Base-by-base conservation (phyloP, 2,888 invertebrate genomes). In the Crematogaster levior region DNA sequence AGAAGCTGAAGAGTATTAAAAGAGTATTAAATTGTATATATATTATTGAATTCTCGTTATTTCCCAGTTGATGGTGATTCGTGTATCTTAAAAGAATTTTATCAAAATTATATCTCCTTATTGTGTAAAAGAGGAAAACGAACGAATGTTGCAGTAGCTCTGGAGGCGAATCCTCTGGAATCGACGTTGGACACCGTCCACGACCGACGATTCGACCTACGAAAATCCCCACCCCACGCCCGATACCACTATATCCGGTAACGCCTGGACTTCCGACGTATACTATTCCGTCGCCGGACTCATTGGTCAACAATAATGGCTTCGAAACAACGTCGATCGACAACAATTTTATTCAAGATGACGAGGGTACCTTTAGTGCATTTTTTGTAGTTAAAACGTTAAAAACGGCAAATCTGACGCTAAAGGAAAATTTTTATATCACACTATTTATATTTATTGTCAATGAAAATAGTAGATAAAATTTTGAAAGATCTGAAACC, bases 171-270 rank as follows among this genome's bases (percentile, higher is more conserved):
- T 15, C 95, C 90, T 95, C 90, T 95, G 92, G 95, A 4, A 92
- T 94, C n/a, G 92, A 94, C 66, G 30, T 43, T 18, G 70, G 12
- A 24, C 80, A 84, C n/a, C 43, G 81, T 24, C 40, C 80, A 30
- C 80, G 91, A 95, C 96, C 90, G 95, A 95, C 91, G 18, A 83
- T 74, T 68, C 90, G 91, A 27, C 93, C 93, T 46, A 90, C 91
- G n/a, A 92, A 90, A 46, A 89, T 91, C 43, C 82, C 91, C 21
- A 95, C 94, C 93, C 96, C 94, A 92, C 95, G 95, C 92, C 96
- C 92, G 92, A 96, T 95, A 84, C 94, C 93, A 27, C 91, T 94
- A 2, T 93, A 90, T 73, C 92, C 94, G 27, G 88, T 91, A 51
- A 91, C 84, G 79, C 92, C 7, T 80, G 92, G 15, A 88, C 90